Evolutionary conservation across 2,113 vertebrate genomes (phyloP), one percentile per base, ranked within the genome.

Genomic region (Alouatta palliata): DNA sequence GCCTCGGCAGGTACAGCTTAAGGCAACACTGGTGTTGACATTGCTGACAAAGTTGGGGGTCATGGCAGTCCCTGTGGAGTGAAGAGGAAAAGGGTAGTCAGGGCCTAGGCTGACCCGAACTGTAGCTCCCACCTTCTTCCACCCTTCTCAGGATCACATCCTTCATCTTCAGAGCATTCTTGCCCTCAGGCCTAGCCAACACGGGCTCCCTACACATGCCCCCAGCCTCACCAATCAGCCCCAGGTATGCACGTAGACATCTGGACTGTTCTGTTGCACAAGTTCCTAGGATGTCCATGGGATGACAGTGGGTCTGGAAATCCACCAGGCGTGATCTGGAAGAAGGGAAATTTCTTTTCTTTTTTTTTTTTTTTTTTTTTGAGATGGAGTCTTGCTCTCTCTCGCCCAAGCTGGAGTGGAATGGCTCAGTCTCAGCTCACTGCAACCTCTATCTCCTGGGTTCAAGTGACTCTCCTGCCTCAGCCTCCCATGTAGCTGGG

Each of bases 1-100:
- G 96, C 98, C 99, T 64, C 99, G 98, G 97, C 99, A 99, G 0
- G 99, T 99, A 91, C 99, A 99, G 99, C 99, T 99, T 8, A 99
- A 98, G 64, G 99, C 99, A 95, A 99, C 99, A 0, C 98, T 99
- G 88, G 98, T 98, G 0, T 99, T 99, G 96, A 98, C 98, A 95
- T 99, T 99, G 97, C 99, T 99, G 77, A 99, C 90, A 25, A 99
- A 99, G 98, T 99, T 99, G 84, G 99, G 99, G 70, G 99, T 99
- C 98, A 99, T 99, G 47, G 98, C 97, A 23, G 99, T 99, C 87
- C 99, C 99, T 99, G 98, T 98, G 16, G 30, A 16, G 49, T 56
- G 7, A 83, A 95, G 43, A 85, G 4, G 49, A 47, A 27, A 87
- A 25, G 45, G 5, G 27, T 14, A 45, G 61, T 93, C 23, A 61